Evolutionary conservation across 2,888 invertebrate genomes (phyloP), one percentile per base, ranked within the genome.

Genomic region (Helleia helle): DNA sequence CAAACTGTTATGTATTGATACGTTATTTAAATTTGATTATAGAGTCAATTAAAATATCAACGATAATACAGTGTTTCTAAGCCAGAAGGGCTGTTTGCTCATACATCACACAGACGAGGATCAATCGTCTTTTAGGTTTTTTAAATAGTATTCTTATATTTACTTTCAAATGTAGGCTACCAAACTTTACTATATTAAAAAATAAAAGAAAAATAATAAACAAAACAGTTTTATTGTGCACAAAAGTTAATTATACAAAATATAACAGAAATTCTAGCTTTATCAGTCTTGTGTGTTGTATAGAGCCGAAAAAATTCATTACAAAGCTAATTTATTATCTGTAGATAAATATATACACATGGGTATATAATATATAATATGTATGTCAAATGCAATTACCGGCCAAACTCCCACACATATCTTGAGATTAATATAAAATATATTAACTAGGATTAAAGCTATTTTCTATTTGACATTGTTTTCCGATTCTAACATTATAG

Each of bases 241-340:
- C 71, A 80, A 74, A 79, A 77, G 65, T 71, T 68, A 71, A 72
- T 74, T 1, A 17, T 75, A 81, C 69, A 83, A 79, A 76, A 71
- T 71, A 80, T 66, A 67, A 71, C 59, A 67, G 54, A 58, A 56
- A 61, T 64, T 70, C 71, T 72, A 73, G 66, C 63, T 65, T 68
- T 72, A 77, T 81, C 83, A 84, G 83, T 83, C 83, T 83, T 83
- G 83, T 83, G 80, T 80, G 75, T 75, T 80, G 80, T 81, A 80
- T 83, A 77, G 73, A 75, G 71, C 71, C 72, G 71, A 65, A 69
- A 80, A n/a, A 77, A 81, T 79, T 80, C 79, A 66, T 68, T 66
- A 56, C 65, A 67, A 81, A 80, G 79, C 76, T 63, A 65, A 61
- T 58, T 62, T 60, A 62, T 54, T 58, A 55, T 50, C 37, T 22